Evolutionary conservation across 2,797 vertebrate genomes (phyloP), one percentile per base, ranked within the genome.

Genomic region (Trachops cirrhosus): DNA sequence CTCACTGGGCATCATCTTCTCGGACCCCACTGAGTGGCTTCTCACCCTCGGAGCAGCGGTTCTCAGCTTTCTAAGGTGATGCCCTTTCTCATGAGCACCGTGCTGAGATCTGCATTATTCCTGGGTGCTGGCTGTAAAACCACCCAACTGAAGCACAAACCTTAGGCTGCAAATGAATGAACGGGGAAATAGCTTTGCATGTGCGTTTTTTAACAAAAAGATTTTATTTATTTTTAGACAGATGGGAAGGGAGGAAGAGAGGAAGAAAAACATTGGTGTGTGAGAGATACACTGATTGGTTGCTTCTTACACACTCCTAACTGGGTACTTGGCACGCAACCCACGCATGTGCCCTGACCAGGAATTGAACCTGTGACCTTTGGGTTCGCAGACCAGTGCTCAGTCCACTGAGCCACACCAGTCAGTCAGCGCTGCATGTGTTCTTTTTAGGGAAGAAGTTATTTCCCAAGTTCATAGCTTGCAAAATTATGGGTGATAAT

Each of bases 391-490:
- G 29, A 15, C 12, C 1, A 15, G 62, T n/a, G 32, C 29, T 64
- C 62, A n/a, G 62, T n/a, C 32, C 62, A n/a, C 62, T 64, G 62
- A n/a, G 32, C 62, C 29, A 15, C 62, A 64, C 62, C 32, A n/a
- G 62, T 11, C 62, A 64, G 62, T 11, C 62, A 64, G 62, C 14
- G 62, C 29, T n/a, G 62, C 32, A 8, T 64, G 0, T 64, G 32
- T 2, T 64, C 62, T 64, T 64, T 90, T 84, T 54, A 34, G 85
- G 34, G 92, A 95, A 93, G 32, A 90, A 91, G 59, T 89, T 90
- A 94, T 94, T 95, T 95, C 78, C 80, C 78, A 93, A 94, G 71
- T 74, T 96, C 80, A 54, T 59, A 48, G 50, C 90, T 94, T 48
- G 80, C 75, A 78, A 96, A 94, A 91, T 86, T 64, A 91, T 73